Conservation (phyloP, 2,797 vertebrate genomes). For the Australoheros facetus region DNA sequence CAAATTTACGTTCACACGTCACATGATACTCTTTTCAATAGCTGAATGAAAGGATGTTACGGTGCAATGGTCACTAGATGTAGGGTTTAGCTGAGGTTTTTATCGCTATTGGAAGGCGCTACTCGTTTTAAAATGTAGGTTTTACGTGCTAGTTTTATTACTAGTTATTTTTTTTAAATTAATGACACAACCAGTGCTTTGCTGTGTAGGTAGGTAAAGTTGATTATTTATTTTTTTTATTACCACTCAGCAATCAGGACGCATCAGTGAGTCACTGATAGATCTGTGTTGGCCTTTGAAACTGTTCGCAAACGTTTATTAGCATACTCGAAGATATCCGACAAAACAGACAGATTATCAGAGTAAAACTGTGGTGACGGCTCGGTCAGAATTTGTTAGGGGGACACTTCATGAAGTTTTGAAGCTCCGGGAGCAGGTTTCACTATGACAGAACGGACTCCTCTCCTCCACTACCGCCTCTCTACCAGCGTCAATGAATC, state of each 20-base stretch:
- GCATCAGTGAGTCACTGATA: not conserved
- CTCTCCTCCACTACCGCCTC: conserved; percentile 88
- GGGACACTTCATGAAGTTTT: conserved; percentile 7
- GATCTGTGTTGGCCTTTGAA: not conserved
- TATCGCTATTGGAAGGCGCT: not conserved
- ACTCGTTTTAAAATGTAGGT: fast-evolving
- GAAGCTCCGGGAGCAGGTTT: not conserved
- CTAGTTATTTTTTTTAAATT: not conserved
- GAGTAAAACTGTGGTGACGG: not conserved
- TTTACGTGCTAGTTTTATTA: not conserved
- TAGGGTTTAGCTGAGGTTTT: not conserved
- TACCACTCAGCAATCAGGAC: not conserved
- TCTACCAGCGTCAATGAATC: conserved; percentile 79
- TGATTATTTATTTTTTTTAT: not conserved
- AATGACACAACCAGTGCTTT: not conserved
- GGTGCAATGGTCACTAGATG: no score
- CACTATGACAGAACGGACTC: conserved; percentile 84
- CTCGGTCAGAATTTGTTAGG: not conserved
- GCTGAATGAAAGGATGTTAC: not conserved
- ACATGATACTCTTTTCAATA: conserved; percentile 61
- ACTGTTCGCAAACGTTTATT: not conserved
- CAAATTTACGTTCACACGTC: conserved; percentile 4
- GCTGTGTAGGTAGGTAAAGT: conserved; percentile 18
- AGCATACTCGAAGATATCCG: not conserved
- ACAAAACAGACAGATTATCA: not conserved